A percentile compares a stretch with the other conserved stretches of the same genome.
Conservation (phyloP, 1,140 invertebrate species). For the Saccostrea echinata region DNA sequence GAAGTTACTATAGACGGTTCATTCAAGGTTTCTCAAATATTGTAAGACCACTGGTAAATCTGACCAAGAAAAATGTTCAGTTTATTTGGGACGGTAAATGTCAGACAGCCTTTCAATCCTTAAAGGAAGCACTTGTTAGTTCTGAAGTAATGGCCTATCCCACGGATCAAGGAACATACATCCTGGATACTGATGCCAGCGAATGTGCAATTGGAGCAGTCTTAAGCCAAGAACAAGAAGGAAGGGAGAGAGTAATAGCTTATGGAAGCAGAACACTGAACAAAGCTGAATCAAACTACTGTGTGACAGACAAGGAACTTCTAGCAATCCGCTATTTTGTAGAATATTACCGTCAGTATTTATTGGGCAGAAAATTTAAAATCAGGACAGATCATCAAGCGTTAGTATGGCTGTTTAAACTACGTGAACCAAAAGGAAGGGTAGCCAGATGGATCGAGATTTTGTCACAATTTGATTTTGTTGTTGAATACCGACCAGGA, state of each 20-base stretch:
- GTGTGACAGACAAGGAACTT: constrained; percentile 65
- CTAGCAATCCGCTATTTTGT: constrained; percentile 56
- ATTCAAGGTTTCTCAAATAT: constrained; percentile 56
- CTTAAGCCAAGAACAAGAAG: too few relatives aligned
- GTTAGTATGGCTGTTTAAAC: constrained; percentile 60
- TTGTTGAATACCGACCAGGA: constrained; percentile 64
- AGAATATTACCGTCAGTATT: constrained; percentile 62
- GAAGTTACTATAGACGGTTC: constrained; percentile 58
- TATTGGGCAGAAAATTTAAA: constrained; percentile 60
- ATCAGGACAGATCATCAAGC: constrained; percentile 65
- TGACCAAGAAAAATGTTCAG: constrained; percentile 50
- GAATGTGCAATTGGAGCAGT: constrained; percentile 64
- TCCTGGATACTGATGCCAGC: constrained; percentile 67
- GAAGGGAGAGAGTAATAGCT: too few relatives aligned
- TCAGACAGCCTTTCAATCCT: constrained; percentile 54
- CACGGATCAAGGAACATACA: constrained; percentile 50
- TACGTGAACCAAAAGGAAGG: constrained; percentile 58
- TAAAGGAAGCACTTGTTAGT: constrained; percentile 57
- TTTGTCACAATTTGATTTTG: constrained; percentile 66
- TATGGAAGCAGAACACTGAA: too few relatives aligned
- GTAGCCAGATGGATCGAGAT: constrained; percentile 66
- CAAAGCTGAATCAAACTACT: too few relatives aligned
- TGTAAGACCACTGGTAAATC: constrained; percentile 54
- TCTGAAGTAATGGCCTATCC: constrained; percentile 61
- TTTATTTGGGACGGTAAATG: constrained; percentile 60